Evolutionary conservation across 2,797 vertebrate species (phyloP).

Genomic region (Vespertilio murinus): DNA sequence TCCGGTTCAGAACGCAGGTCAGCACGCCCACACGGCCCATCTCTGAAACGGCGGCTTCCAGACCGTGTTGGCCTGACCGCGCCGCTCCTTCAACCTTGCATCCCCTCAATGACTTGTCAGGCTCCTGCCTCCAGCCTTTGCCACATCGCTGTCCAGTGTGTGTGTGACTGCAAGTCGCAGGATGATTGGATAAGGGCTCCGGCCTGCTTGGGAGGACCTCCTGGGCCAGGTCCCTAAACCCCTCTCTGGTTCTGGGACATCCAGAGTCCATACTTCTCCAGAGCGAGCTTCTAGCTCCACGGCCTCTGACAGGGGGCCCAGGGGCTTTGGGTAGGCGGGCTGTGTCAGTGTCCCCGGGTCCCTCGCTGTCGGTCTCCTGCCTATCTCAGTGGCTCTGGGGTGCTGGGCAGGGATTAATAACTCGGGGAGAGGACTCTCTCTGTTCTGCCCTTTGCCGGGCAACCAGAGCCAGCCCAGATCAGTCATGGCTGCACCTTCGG

Average conservation of each 20-base stretch:
- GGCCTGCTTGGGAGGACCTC: slow-evolving; percentile 14
- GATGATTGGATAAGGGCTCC: slow-evolving; percentile 26
- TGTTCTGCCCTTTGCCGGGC: not conserved
- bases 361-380: not conserved
- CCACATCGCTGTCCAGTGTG: not conserved
- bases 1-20: accelerated
- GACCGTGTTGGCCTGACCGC: not conserved
- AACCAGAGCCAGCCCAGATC: not conserved
- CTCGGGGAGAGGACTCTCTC: not conserved
- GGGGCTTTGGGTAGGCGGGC: not conserved
- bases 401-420: not conserved
- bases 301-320: not conserved
- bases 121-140: not conserved
- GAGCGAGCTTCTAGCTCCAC: not conserved
- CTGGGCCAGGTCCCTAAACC: not conserved
- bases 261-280: not conserved
- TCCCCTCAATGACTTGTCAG: slow-evolving; percentile 14
- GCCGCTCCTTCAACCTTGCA: not conserved
- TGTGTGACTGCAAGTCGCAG: not conserved
- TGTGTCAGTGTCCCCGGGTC: not conserved
- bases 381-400: not conserved
- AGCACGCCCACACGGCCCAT: not conserved
- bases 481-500: not conserved
- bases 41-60: not conserved
- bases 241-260: not conserved